Percentiles rank a stretch among this genome's conserved stretches.
Conservation (phyloP, 2,888 invertebrate genomes). For the Ophion obscuratus region DNA sequence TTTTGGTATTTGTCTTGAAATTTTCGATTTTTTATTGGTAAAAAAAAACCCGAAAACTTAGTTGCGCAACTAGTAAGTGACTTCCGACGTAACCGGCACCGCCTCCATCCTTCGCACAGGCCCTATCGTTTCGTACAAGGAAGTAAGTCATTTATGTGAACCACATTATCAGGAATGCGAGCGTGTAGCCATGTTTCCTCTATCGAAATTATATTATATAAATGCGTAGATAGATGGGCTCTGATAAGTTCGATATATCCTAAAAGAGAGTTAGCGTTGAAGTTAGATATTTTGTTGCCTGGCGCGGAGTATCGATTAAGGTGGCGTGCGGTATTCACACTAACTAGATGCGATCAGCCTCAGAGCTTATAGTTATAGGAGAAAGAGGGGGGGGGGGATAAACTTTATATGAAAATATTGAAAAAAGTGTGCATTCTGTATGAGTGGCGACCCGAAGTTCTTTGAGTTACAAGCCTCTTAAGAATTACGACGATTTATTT, state of each 20-base stretch:
- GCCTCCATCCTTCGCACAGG: slow-evolving; percentile 18
- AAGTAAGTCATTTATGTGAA: slow-evolving; percentile 24
- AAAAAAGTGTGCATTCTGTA: too few species aligned
- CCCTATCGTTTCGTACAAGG: slow-evolving; percentile 38
- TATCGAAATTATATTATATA: slow-evolving; percentile 21
- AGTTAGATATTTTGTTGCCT: too few species aligned
- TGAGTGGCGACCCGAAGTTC: too few species aligned
- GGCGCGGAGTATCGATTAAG: too few species aligned
- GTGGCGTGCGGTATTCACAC: neutral
- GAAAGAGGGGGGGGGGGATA: too few species aligned
- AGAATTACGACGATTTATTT: too few species aligned
- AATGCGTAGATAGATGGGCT: neutral
- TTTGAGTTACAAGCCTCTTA: too few species aligned
- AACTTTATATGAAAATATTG: too few species aligned
- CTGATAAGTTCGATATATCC: neutral
- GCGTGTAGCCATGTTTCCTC: slow-evolving; percentile 22
- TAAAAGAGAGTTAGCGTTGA: neutral
- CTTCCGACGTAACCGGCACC: slow-evolving; percentile 38
- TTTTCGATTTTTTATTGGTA: too few species aligned
- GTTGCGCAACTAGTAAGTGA: neutral
- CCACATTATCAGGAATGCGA: neutral
- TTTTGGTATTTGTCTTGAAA: too few species aligned
- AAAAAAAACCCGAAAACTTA: too few species aligned
- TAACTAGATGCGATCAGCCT: neutral
- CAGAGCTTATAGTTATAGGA: neutral